Evolutionary conservation across 2,888 invertebrate species (phyloP).

Genomic region (Tuta absoluta): DNA sequence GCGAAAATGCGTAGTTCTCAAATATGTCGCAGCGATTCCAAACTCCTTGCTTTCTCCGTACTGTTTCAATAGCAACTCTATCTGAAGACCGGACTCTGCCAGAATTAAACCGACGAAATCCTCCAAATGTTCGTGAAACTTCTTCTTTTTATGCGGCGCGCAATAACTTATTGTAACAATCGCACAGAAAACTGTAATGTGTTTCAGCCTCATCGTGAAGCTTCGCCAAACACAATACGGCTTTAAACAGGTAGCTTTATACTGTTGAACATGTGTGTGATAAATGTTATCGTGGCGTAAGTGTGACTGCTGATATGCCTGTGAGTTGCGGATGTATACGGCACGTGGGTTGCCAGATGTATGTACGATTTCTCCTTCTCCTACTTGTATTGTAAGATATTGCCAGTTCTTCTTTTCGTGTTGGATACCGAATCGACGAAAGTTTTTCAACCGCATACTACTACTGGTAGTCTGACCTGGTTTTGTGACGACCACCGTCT

Average conservation of each 20-base stretch:
- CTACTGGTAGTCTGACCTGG: too few relatives aligned
- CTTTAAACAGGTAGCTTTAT: too few relatives aligned
- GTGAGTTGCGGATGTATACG: not conserved
- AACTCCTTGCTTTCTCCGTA: constrained; percentile 19
- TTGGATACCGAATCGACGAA: too few relatives aligned
- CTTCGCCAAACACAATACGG: not conserved
- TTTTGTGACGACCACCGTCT: too few relatives aligned
- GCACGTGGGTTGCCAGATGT: not conserved
- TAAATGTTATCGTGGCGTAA: not conserved
- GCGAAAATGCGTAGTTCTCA: constrained; percentile 11
- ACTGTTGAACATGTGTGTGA: not conserved
- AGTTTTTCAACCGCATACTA: too few relatives aligned
- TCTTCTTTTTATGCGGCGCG: constrained; percentile 12
- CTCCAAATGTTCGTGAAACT: constrained; percentile 49
- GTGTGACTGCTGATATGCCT: not conserved
- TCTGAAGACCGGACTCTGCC: constrained; percentile 12
- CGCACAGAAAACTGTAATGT: not conserved
- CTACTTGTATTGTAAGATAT: not conserved
- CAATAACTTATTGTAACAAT: not conserved
- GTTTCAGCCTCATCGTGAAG: not conserved
- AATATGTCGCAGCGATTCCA: constrained; percentile 6
- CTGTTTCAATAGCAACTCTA: constrained; percentile 13
- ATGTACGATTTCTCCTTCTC: not conserved
- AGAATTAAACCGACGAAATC: constrained; percentile 21
- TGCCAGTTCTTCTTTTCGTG: too few relatives aligned